These are phyloP conservation scores for Salarias fasciatus DNA, from an alignment of 2,797 vertebrate genomes.

Conservation along the genomic window DNA sequence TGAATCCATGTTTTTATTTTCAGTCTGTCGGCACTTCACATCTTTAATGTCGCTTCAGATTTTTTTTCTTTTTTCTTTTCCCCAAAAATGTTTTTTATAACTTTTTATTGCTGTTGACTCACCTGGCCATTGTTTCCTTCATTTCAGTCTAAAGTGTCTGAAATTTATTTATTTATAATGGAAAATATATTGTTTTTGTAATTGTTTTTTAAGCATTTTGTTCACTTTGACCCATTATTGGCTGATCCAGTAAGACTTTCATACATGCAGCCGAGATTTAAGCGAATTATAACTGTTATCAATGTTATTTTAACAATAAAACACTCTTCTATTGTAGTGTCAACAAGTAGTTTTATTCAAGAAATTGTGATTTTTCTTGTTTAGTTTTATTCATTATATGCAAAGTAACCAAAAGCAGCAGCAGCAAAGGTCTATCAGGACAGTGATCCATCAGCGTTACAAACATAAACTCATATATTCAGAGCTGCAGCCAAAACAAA, in stretches of 20 bases:
- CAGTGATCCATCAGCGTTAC: too few relatives aligned
- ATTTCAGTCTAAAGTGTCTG: conserved; percentile 71
- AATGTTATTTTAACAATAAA: conserved; percentile 87
- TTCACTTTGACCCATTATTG: conserved; percentile 68
- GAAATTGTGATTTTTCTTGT: too few relatives aligned
- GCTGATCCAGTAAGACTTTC: conserved; percentile 73
- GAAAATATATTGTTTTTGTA: conserved; percentile 78
- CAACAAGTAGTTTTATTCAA: neutral
- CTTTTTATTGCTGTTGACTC: conserved; percentile 60
- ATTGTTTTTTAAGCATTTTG: conserved; percentile 64
- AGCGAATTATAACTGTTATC: conserved; percentile 80
- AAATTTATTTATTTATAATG: conserved; percentile 87
- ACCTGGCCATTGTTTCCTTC: conserved; percentile 58
- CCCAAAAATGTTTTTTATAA: conserved; percentile 62
- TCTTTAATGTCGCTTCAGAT: conserved; percentile 54
- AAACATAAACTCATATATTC: too few relatives aligned
- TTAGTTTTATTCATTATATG: too few relatives aligned
- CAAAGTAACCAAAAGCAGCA: too few relatives aligned
- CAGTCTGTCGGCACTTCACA: conserved; percentile 31
- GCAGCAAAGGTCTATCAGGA: too few relatives aligned
- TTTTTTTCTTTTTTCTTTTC: conserved; percentile 45
- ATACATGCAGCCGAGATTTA: conserved; percentile 72
- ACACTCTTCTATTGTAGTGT: conserved; percentile 75
- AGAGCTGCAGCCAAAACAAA: too few relatives aligned
- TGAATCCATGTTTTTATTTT: conserved; percentile 42